These are phyloP conservation scores for Laticauda laticaudata DNA, from an alignment of 2,113 vertebrate genomes.

Conservation along the genomic window DNA sequence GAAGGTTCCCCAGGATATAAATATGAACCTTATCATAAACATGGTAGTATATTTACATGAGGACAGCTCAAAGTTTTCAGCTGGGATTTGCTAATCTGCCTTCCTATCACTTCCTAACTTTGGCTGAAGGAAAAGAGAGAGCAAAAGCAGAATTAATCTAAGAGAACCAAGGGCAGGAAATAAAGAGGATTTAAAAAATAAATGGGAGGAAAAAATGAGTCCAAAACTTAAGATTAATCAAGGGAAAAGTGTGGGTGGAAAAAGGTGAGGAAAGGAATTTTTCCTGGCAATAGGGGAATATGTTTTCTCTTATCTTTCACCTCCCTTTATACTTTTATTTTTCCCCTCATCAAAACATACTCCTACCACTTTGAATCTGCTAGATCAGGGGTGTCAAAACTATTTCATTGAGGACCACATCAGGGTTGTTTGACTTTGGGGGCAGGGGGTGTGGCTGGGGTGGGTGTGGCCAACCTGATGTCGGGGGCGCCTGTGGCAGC, in stretches of 20 bases:
- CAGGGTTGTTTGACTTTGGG: too few species aligned
- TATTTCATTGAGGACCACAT: too few species aligned
- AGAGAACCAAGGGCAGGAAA: background rate
- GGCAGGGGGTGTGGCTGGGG: too few species aligned
- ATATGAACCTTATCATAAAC: background rate
- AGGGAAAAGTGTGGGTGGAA: background rate
- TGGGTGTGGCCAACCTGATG: too few species aligned
- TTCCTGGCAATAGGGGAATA: background rate
- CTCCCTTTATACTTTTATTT: background rate
- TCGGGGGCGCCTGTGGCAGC: too few species aligned
- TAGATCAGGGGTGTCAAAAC: background rate
- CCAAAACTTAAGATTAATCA: background rate
- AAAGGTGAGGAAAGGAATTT: background rate
- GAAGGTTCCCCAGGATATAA: background rate
- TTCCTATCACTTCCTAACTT: background rate
- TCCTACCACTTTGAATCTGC: background rate
- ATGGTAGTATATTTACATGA: background rate
- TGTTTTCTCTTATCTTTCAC: background rate
- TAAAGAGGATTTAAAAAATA: background rate
- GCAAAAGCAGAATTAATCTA: background rate
- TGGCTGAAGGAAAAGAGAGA: background rate
- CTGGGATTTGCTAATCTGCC: background rate
- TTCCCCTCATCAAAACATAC: background rate
- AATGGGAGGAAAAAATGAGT: background rate
- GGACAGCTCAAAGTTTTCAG: background rate